phyloP scores from a whole-genome alignment of 2,888 invertebrate species.

The Drosophila fulvimacula region DNA sequence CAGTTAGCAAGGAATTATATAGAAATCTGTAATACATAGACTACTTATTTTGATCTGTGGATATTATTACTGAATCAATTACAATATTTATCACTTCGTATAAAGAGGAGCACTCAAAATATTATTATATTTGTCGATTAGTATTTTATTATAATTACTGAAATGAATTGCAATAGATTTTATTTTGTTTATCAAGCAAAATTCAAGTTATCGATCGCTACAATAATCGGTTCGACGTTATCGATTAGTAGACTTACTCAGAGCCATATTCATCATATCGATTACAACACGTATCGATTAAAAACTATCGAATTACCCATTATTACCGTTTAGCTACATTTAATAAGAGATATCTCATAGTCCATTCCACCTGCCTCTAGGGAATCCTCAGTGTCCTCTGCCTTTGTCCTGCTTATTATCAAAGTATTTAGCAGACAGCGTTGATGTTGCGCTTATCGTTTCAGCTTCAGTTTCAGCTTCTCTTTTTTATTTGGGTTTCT shows the following conservation, averaged over 20 bases:
- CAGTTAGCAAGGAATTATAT: no score
- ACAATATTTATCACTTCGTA: background rate
- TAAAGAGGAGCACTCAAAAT: background rate
- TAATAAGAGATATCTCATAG: slow-evolving; percentile 9
- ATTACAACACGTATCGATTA: background rate
- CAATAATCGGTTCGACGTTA: no score
- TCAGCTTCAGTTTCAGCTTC: background rate
- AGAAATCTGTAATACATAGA: no score
- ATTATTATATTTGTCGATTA: background rate
- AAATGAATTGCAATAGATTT: background rate
- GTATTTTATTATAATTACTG: no score
- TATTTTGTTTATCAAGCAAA: background rate
- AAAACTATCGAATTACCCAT: background rate
- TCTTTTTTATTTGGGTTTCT: slow-evolving; percentile 2
- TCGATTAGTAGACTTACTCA: no score
- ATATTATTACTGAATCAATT: no score
- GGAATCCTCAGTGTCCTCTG: slow-evolving; percentile 1
- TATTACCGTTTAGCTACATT: background rate
- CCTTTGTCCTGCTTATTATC: slow-evolving; percentile 38
- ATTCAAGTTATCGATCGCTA: background rate
- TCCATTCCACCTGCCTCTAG: background rate
- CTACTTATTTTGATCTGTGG: no score
- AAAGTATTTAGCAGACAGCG: slow-evolving; percentile 36
- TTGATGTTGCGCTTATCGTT: slow-evolving; percentile 46
- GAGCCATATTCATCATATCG: background rate